Base-by-base conservation (phyloP, 2,113 vertebrate genomes). In the Parotia lawesii region DNA sequence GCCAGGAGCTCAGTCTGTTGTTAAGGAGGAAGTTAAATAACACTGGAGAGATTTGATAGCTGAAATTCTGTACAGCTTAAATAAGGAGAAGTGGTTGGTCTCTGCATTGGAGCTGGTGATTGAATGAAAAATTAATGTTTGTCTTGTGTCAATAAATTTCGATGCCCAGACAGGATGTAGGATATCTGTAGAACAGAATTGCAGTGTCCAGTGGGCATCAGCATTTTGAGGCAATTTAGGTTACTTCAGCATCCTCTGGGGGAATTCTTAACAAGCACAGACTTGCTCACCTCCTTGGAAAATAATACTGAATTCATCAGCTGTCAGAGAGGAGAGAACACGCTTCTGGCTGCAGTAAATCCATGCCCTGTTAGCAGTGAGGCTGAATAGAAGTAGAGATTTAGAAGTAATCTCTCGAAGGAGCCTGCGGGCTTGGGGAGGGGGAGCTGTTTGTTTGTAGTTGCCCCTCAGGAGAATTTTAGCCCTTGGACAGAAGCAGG, bases 11-110 rank as follows among this genome's bases (percentile, higher is more conserved):
- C 72, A 61, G 86, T 50, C 80, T 78, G 65, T 42, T 69, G 88
- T 97, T 97, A 96, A 97, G 93, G 94, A 95, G 94, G 94, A 97
- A 96, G 86, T 91, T 76, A 76, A 95, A 85, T 65, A 93, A 60
- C 67, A 7, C 19, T 80, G 50, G 38, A 65, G 77, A 71, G 77
- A 65, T 75, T 78, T 65, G 76, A 48, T 86, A 69, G 74, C 50
- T 93, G 71, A 53, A 69, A 57, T 78, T 88, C 69, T 87, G 29
- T 44, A 20, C 25, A 31, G 65, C 76, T 85, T 78, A 87, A 95
- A 44, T 86, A 40, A 9, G 14, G 35, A 90, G 65, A 84, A 61
- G 22, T 64, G 75, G 48, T 65, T 90, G 84, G 45, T 84, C 72
- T 86, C 45, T 91, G 48, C 90, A 60, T 9, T 87, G 60, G 61